phyloP scores from a whole-genome alignment of 2,888 invertebrate genomes.

The Heliconius sara region DNA sequence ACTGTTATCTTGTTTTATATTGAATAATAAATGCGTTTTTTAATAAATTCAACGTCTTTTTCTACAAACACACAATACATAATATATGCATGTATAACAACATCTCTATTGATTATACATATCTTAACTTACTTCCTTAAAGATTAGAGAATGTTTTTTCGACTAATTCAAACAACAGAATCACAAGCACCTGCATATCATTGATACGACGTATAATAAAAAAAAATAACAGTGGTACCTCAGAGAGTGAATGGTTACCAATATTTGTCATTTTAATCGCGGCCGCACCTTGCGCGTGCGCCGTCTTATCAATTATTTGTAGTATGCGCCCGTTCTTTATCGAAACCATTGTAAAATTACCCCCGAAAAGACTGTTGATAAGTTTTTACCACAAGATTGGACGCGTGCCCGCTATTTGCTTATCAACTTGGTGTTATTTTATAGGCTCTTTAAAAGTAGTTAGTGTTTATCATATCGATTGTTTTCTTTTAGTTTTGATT shows the following conservation, averaged over 20 bases:
- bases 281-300: constrained; percentile 55
- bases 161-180: constrained; percentile 1
- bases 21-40: not conserved
- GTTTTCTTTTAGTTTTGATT: not conserved
- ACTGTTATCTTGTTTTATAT: no score
- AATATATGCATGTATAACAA: not conserved
- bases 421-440: not conserved
- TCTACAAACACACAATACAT: not conserved
- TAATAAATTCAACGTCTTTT: no score
- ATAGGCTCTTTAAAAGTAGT: not conserved
- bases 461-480: not conserved
- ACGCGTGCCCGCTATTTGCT: constrained; percentile 31
- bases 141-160: not conserved
- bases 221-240: constrained; percentile 10
- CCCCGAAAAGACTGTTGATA: constrained; percentile 19
- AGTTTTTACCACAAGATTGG: constrained; percentile 30
- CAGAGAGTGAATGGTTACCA: constrained; percentile 47
- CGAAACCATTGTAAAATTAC: constrained; percentile 20
- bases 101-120: not conserved
- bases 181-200: constrained; percentile 18
- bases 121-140: not conserved
- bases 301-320: constrained; percentile 63
- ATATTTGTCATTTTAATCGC: constrained; percentile 71
- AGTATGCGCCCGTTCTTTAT: constrained; percentile 21
- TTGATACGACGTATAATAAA: not conserved